Percentiles rank a stretch among this genome's conserved stretches.
These are phyloP conservation scores for Eilema depressum DNA, from an alignment of 2,888 invertebrate species.

Conservation along the genomic window DNA sequence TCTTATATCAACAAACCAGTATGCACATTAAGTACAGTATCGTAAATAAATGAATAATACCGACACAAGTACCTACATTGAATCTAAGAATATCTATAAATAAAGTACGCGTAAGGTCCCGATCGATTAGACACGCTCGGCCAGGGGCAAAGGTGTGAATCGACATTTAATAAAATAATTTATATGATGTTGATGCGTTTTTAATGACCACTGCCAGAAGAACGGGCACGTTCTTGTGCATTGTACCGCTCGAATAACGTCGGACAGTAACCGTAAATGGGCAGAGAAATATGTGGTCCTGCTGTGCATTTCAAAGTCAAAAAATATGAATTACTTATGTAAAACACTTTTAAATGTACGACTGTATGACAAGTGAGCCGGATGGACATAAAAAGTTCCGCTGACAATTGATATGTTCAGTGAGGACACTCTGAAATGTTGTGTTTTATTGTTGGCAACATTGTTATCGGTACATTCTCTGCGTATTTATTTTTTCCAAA, in stretches of 20 bases:
- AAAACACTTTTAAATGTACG: background rate
- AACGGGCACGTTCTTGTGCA: slow-evolving; percentile 47
- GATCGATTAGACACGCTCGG: slow-evolving; percentile 69
- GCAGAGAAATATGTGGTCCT: slow-evolving; percentile 26
- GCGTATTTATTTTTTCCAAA: too few relatives aligned
- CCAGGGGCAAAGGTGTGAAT: slow-evolving; percentile 80
- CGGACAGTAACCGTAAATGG: slow-evolving; percentile 42
- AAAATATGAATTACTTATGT: slow-evolving; percentile 13
- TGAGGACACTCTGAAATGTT: background rate
- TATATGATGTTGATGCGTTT: slow-evolving; percentile 79
- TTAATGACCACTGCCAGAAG: slow-evolving; percentile 71
- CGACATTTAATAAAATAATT: slow-evolving; percentile 84
- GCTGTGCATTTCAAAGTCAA: slow-evolving; percentile 28
- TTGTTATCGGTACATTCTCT: too few relatives aligned
- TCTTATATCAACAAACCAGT: background rate
- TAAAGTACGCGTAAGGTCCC: slow-evolving; percentile 60
- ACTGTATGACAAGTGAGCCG: background rate
- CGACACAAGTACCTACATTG: background rate
- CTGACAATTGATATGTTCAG: background rate
- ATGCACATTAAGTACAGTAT: background rate
- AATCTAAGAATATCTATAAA: slow-evolving; percentile 35
- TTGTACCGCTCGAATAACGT: slow-evolving; percentile 31
- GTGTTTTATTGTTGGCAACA: too few relatives aligned
- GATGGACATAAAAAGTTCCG: background rate
- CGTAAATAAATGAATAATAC: background rate